phyloP scores from a whole-genome alignment of 2,113 vertebrate species.

The pig (Sus scrofa) region DNA sequence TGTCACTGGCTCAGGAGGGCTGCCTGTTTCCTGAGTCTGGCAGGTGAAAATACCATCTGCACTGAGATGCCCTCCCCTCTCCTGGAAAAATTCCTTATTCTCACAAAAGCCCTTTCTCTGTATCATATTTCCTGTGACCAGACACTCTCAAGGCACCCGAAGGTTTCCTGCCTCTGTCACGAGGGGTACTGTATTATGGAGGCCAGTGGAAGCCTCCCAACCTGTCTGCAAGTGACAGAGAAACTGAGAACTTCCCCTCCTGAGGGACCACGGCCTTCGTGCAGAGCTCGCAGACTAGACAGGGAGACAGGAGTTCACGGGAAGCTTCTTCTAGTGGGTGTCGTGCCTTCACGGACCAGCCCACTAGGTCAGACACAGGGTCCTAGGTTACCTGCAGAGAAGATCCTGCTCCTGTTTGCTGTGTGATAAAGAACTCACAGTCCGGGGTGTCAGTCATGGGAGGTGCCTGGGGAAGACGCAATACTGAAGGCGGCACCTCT shows the following conservation, averaged over 20 bases:
- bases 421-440: not conserved
- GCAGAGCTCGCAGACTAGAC: accelerated
- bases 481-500: not conserved
- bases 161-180: not conserved
- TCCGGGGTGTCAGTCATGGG: too few relatives aligned
- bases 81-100: not conserved
- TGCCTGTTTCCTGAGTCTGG: not conserved
- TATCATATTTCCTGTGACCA: not conserved
- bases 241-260: not conserved
- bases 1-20: not conserved
- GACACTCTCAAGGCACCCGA: not conserved
- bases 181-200: not conserved
- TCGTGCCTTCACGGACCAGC: not conserved
- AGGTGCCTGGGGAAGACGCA: not conserved
- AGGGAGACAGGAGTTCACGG: not conserved
- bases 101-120: not conserved
- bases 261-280: not conserved
- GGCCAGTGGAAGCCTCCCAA: not conserved
- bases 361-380: not conserved
- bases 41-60: not conserved
- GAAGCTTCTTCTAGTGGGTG: not conserved
- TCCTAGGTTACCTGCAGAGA: not conserved
- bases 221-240: not conserved
- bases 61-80: not conserved
- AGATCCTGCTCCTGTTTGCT: not conserved